phyloP scores from a whole-genome alignment of 1,140 invertebrate species.

The Cylas formicarius region DNA sequence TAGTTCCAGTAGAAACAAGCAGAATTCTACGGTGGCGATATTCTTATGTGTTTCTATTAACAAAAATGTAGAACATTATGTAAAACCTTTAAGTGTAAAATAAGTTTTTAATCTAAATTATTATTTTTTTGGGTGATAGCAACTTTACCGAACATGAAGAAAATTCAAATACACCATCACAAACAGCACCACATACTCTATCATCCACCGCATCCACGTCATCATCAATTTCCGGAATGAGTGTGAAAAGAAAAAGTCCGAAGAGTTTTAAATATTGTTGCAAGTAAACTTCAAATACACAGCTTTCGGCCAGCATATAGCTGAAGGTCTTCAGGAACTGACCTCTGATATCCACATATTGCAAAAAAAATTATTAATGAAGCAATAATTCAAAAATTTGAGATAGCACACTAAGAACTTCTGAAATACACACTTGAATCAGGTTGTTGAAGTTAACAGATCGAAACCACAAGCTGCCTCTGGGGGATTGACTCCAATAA shows the following conservation, averaged over 20 bases:
- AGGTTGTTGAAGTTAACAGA: not conserved
- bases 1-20: conserved; percentile 6
- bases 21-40: conserved; percentile 2
- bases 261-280: too few relatives aligned
- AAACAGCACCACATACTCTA: conserved; percentile 8
- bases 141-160: conserved; percentile 7
- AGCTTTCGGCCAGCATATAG: too few relatives aligned
- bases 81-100: conserved; percentile 8
- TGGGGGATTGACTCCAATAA: too few relatives aligned
- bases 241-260: conserved; percentile 7
- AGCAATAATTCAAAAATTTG: too few relatives aligned
- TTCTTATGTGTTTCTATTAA: conserved; percentile 3
- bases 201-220: conserved; percentile 7
- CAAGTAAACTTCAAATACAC: too few relatives aligned
- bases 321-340: too few relatives aligned
- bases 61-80: conserved; percentile 7
- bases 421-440: too few relatives aligned
- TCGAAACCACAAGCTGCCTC: too few relatives aligned
- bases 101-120: conserved; percentile 10
- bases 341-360: too few relatives aligned
- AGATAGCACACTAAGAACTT: too few relatives aligned
- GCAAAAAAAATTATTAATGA: too few relatives aligned
- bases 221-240: conserved; percentile 9
- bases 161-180: not conserved
- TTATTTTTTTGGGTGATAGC: conserved; percentile 8